Evolutionary conservation across 2,797 vertebrate species (phyloP).

Genomic region (Miichthys miiuy): DNA sequence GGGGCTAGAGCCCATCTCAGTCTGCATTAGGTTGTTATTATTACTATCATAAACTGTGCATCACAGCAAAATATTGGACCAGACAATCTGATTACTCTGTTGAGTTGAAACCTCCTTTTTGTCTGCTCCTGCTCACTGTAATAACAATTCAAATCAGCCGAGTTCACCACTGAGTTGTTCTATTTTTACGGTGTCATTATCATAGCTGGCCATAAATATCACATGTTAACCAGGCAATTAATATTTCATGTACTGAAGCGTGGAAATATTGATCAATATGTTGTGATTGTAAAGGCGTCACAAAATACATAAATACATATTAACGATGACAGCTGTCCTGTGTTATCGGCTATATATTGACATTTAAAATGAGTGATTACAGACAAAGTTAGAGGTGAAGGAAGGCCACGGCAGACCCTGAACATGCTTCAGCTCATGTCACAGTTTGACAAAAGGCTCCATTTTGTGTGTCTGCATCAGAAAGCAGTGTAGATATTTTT

Average conservation of each 20-base stretch:
- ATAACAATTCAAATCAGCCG: no score
- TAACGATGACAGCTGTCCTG: neutral
- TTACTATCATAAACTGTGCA: neutral
- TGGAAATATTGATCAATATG: neutral
- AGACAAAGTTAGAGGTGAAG: neutral
- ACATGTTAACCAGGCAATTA: neutral
- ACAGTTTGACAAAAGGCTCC: neutral
- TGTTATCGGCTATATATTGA: neutral
- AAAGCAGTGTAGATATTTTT: neutral
- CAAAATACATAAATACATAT: constrained; percentile 3
- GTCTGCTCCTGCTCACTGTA: neutral
- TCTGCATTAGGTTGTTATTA: constrained; percentile 17
- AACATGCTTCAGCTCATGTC: neutral
- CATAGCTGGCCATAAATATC: neutral
- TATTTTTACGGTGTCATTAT: no score
- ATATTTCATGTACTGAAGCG: neutral
- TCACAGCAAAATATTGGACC: neutral
- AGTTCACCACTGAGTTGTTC: neutral
- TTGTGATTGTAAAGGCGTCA: neutral
- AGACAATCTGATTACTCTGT: neutral
- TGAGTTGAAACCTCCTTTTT: neutral
- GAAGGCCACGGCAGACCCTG: neutral
- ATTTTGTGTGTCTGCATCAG: neutral
- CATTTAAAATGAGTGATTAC: constrained; percentile 3
- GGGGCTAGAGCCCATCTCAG: constrained; percentile 22